Evolutionary conservation across 2,797 vertebrate genomes (phyloP), one percentile per base, ranked within the genome.

Genomic region (Enoplosus armatus): DNA sequence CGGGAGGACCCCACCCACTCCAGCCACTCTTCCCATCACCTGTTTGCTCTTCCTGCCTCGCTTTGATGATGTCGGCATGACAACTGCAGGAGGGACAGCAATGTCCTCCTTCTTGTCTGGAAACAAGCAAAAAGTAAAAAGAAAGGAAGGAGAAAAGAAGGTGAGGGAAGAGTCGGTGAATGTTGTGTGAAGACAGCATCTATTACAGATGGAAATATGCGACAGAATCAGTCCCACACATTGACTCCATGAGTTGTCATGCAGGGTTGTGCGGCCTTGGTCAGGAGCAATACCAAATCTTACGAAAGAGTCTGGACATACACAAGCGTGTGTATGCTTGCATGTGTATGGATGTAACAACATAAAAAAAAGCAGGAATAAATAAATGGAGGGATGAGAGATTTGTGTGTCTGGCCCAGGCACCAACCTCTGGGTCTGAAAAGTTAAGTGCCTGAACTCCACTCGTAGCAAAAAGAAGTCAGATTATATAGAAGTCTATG

Each of bases 21-120:
- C 88, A 0, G 79, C 8, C 0, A 96, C 93, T 80, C 98, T 90
- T 47, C 95, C 90, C 91, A 98, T 95, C 86, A 89, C 8, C 66
- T 95, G 94, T 79, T 98, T 99, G 96, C 98, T 99, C 95, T 99
- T 99, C 33, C 97, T 95, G 81, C 98, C 97, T 53, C 97, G 90
- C 75, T 96, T 96, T 7, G 96, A 85, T 84, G 66, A 97, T 26
- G 91, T 96, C 82, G 92, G 95, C 95, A 93, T 95, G 58, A 94
- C 92, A 31, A 95, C 89, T 1, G 93, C 94, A 18, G 94, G 90
- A 16, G 89, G 90, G 41, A 90, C 22, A 15, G 79, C n/a, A 11
- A 92, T 86, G 61, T 95, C 92, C 0, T 94, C 95, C 78, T 96
- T 96, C 80, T 95, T 96, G 78, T 95, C 95, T 96, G 84, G 47